Percentiles rank a stretch among this genome's conserved stretches.
These are phyloP conservation scores for Andrena fulva DNA, from an alignment of 2,888 invertebrate species.

Conservation along the genomic window DNA sequence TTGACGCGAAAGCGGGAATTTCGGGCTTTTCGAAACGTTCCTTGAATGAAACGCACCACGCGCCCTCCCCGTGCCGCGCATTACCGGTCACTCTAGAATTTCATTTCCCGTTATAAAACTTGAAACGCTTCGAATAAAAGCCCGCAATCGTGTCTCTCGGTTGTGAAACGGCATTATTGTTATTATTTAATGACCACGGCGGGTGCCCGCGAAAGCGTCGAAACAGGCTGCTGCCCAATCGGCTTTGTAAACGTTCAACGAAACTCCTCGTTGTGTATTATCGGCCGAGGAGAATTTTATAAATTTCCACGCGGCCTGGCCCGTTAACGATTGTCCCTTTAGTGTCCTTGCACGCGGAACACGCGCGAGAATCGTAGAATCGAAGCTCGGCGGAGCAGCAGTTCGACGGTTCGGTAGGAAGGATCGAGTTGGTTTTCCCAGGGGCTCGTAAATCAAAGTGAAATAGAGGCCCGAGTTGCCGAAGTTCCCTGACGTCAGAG, in stretches of 20 bases:
- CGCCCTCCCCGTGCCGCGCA: background rate
- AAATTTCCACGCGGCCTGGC: background rate
- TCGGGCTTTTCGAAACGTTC: background rate
- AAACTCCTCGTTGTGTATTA: background rate
- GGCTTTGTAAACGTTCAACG: conserved; percentile 6
- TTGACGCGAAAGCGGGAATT: background rate
- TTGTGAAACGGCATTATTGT: conserved; percentile 17
- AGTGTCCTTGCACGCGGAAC: background rate
- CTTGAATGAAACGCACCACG: background rate
- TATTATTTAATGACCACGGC: conserved; percentile 6
- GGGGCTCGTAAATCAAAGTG: conserved; percentile 64
- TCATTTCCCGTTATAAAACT: conserved; percentile 32
- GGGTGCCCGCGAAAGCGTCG: background rate
- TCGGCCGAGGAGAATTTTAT: background rate
- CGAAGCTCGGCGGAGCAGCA: background rate
- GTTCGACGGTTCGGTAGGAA: background rate
- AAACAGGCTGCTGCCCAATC: background rate
- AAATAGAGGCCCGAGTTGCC: conserved; percentile 6
- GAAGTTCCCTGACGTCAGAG: conserved; percentile 1
- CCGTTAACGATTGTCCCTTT: background rate
- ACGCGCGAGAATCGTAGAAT: background rate
- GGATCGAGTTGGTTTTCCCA: conserved; percentile 20
- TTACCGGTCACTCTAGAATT: background rate
- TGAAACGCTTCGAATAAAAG: conserved; percentile 21
- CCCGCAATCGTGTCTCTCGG: background rate